Conservation (phyloP, 2,888 invertebrate species). For the Mallateleia sp. region DNA sequence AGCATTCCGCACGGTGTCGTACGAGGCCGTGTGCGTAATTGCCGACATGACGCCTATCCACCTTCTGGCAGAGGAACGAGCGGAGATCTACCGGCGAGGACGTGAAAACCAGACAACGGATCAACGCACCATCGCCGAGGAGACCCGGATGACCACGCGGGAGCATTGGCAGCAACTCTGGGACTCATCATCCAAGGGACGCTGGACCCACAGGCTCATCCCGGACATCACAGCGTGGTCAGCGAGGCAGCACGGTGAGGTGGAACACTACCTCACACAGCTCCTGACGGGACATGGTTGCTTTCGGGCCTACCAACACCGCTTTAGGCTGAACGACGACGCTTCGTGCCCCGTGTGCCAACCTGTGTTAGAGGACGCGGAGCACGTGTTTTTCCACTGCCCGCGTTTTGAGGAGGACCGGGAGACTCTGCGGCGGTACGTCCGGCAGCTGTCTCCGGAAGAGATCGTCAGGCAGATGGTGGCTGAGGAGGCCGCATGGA, state of each 20-base stretch:
- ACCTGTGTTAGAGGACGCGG: slow-evolving; percentile 43
- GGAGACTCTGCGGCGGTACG: neutral
- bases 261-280: neutral
- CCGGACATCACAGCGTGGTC: neutral
- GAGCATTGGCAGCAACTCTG: slow-evolving; percentile 10
- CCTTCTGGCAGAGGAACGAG: slow-evolving; percentile 25
- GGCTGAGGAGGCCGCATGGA: too few relatives aligned
- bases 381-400: slow-evolving; percentile 71
- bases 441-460: slow-evolving; percentile 6
- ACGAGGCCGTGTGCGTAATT: too few relatives aligned
- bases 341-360: slow-evolving; percentile 56
- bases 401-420: slow-evolving; percentile 57
- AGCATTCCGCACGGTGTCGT: too few relatives aligned
- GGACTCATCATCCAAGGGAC: neutral
- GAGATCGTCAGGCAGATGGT: too few relatives aligned
- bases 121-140: neutral
- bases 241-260: neutral
- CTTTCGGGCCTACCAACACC: slow-evolving; percentile 42
- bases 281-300: too few relatives aligned
- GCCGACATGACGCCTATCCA: slow-evolving; percentile 25
- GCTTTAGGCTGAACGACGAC: slow-evolving; percentile 44
- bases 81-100: neutral
- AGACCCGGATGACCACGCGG: neutral
- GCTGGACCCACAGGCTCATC: neutral
- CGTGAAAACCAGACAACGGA: neutral